Conservation (phyloP, 2,888 invertebrate genomes). For the Cantharis lateralis region DNA sequence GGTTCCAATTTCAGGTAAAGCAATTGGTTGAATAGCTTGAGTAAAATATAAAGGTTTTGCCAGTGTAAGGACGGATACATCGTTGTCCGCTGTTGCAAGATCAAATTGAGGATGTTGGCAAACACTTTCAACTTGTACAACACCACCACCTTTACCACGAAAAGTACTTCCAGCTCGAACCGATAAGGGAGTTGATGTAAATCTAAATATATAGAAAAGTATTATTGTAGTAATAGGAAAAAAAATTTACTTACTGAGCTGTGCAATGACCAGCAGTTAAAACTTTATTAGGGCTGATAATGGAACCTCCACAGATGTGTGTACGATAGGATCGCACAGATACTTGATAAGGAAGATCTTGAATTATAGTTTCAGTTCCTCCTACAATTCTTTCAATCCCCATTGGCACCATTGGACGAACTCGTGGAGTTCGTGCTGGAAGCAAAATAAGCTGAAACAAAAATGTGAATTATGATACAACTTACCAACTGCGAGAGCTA, state of each 20-base stretch:
- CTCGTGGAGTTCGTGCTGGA: neutral
- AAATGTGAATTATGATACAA: no score
- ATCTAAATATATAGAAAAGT: neutral
- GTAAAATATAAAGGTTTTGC: neutral
- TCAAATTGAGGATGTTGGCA: neutral
- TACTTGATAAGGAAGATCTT: slow-evolving; percentile 61
- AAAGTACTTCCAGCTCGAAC: neutral
- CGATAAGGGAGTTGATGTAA: neutral
- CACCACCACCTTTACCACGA: neutral
- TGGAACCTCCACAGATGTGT: slow-evolving; percentile 62
- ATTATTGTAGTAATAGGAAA: no score
- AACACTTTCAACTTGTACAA: neutral
- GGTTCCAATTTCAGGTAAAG: neutral
- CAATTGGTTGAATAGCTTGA: neutral
- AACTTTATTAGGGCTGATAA: slow-evolving; percentile 58
- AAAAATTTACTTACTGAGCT: slow-evolving; percentile 7
- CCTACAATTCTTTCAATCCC: slow-evolving; percentile 56
- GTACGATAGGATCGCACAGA: slow-evolving; percentile 57
- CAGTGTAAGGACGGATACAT: neutral
- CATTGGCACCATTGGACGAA: neutral
- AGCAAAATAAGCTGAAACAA: no score
- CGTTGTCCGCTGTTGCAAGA: neutral
- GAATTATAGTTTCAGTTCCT: slow-evolving; percentile 57
- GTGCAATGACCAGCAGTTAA: slow-evolving; percentile 60
- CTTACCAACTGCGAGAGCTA: no score